Base-by-base conservation (phyloP, 2,113 vertebrate species). In the Triplophysa dalaica region DNA sequence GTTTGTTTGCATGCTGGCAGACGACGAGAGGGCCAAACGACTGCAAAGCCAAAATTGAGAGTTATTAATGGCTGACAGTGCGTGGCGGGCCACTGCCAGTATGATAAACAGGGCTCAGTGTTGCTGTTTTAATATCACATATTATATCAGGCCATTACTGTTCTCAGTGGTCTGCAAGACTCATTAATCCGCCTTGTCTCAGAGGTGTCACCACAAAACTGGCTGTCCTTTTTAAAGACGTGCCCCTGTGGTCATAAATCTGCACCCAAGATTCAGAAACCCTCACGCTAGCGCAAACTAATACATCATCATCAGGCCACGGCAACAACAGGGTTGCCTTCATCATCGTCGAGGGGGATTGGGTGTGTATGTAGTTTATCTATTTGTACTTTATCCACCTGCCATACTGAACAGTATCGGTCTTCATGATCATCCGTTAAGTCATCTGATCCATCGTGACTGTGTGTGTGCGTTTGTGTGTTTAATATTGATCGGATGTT, bases 161-260 rank as follows among this genome's bases (percentile, higher is more conserved):
- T 21, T 50, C 33, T 58, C 22, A 58, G 67, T 41, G 45, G 61
- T 66, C 75, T 22, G 66, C 65, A 45, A 81, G 77, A 60, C 79
- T 84, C 84, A 84, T 89, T 89, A 87, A 90, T 88, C 81, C 77
- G 60, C 79, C 72, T 77, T 84, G 86, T 89, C 86, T 87, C 77
- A 77, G 38, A 80, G 80, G 81, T 86, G 87, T 90, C 86, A 87
- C 79, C 74, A 70, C 26, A 29, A 38, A 2, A 70, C 62, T 1
- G 43, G 52, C 52, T 65, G 70, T 80, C 70, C 83, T 84, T 77
- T 73, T 58, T 61, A 77, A 43, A 64, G 75, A 65, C 4, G 21
- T 13, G 10, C 12, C 79, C 67, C 22, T 19, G 52, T 16, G 74
- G 75, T 82, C 81, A 82, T 90, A 90, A 92, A 91, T 90, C 89